Evolutionary conservation across 1,140 invertebrate species (phyloP).

Genomic region (Globodera rostochiensis): DNA sequence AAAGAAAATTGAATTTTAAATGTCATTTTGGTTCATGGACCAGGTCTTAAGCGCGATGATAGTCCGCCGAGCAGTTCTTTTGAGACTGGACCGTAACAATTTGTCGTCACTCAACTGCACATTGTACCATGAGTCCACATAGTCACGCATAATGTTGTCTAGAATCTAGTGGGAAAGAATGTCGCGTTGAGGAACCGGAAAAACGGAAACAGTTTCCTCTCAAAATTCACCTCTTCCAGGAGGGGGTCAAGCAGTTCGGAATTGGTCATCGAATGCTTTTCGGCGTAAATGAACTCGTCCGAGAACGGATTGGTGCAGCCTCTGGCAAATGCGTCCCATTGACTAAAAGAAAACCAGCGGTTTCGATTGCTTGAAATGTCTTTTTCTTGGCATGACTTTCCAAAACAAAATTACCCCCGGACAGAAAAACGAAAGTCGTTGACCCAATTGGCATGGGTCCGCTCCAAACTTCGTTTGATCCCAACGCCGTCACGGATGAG

Average conservation of each 20-base stretch:
- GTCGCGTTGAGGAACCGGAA: not conserved
- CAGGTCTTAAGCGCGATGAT: conserved; percentile 36
- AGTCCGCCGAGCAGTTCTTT: conserved; percentile 37
- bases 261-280: conserved; percentile 41
- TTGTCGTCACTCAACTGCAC: conserved; percentile 34
- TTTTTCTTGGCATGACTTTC: not conserved
- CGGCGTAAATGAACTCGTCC: conserved; percentile 28
- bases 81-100: conserved; percentile 38
- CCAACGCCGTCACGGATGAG: not conserved
- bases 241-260: conserved; percentile 40
- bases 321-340: not conserved
- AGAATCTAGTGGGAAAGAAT: conserved; percentile 22
- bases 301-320: conserved; percentile 4
- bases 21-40: not conserved
- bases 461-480: not conserved
- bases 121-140: conserved; percentile 42
- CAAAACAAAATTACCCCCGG: not conserved
- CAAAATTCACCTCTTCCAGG: conserved; percentile 36
- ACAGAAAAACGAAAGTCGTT: not conserved
- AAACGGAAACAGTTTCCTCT: not conserved
- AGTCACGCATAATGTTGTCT: conserved; percentile 43
- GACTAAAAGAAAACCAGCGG: not conserved
- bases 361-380: no score
- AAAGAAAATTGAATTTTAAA: not conserved
- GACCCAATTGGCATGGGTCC: not conserved